These are phyloP conservation scores for Ochropleura leucogaster DNA, from an alignment of 2,888 invertebrate species.

Conservation along the genomic window DNA sequence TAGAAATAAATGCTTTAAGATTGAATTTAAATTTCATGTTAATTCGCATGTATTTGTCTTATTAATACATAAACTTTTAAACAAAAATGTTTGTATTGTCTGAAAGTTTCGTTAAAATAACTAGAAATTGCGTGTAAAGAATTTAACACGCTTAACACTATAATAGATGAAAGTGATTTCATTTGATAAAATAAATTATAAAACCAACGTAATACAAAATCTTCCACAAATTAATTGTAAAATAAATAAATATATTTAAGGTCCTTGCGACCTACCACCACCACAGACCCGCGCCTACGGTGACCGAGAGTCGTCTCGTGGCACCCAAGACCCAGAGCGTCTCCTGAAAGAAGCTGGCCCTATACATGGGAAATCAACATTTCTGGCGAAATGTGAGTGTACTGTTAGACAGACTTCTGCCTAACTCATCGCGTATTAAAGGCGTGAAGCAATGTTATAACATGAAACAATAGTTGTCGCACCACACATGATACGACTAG, in stretches of 20 bases:
- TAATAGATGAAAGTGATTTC: not conserved
- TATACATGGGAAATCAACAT: too few species aligned
- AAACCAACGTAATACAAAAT: slow-evolving; percentile 26
- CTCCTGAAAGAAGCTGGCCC: too few species aligned
- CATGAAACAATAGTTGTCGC: slow-evolving; percentile 19
- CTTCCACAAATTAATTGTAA: too few species aligned
- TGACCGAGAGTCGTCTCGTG: too few species aligned
- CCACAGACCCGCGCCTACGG: too few species aligned
- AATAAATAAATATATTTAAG: too few species aligned
- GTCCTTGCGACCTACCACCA: too few species aligned
- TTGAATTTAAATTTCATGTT: not conserved
- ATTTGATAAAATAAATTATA: not conserved
- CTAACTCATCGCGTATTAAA: too few species aligned
- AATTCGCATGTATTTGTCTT: not conserved
- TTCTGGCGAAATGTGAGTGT: too few species aligned
- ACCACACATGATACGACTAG: slow-evolving; percentile 32
- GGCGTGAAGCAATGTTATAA: slow-evolving; percentile 2
- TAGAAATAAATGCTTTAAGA: too few species aligned
- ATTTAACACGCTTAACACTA: not conserved
- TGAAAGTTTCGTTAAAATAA: not conserved
- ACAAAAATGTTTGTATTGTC: not conserved
- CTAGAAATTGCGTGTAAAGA: not conserved
- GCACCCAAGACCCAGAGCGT: too few species aligned
- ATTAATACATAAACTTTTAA: not conserved
- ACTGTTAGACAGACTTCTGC: too few species aligned